Conservation (phyloP, 2,797 vertebrate species). For the Ctenochaetus hawaiiensis region DNA sequence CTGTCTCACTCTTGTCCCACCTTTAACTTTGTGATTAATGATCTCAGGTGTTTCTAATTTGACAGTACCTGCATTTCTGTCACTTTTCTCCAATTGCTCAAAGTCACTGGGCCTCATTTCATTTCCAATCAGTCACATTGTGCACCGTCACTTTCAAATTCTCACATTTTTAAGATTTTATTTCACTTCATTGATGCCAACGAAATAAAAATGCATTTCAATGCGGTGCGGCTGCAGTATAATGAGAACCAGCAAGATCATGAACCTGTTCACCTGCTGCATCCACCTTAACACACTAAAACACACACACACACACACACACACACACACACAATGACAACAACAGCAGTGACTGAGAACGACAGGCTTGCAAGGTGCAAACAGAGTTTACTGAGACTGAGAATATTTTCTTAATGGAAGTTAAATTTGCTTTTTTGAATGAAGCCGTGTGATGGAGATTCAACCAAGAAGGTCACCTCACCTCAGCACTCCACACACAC, state of each 20-base stretch:
- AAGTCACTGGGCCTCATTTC: neutral
- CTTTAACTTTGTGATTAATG: neutral
- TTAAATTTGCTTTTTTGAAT: conserved; percentile 5
- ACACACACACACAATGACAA: conserved; percentile 22
- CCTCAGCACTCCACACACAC: conserved; percentile 15
- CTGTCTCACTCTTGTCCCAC: conserved; percentile 9
- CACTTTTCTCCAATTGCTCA: neutral
- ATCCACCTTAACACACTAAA: neutral
- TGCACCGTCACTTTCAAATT: neutral
- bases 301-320: conserved; percentile 18
- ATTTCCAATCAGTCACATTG: neutral
- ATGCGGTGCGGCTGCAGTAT: neutral
- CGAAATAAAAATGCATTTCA: neutral
- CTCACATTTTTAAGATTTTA: too few relatives aligned
- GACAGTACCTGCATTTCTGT: conserved; percentile 14
- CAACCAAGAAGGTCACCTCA: neutral
- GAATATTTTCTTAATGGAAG: conserved; percentile 7
- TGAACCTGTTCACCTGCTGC: conserved; percentile 20
- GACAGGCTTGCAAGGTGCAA: conserved; percentile 5
- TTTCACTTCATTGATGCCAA: conserved; percentile 6
- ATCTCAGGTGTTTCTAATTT: conserved; percentile 15
- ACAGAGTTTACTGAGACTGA: conserved; percentile 15
- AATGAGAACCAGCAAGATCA: conserved; percentile 21
- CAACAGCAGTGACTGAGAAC: conserved; percentile 9
- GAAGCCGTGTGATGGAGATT: neutral